Evolutionary conservation across 2,888 invertebrate species (phyloP).

Genomic region (Boloria euphrosyne): DNA sequence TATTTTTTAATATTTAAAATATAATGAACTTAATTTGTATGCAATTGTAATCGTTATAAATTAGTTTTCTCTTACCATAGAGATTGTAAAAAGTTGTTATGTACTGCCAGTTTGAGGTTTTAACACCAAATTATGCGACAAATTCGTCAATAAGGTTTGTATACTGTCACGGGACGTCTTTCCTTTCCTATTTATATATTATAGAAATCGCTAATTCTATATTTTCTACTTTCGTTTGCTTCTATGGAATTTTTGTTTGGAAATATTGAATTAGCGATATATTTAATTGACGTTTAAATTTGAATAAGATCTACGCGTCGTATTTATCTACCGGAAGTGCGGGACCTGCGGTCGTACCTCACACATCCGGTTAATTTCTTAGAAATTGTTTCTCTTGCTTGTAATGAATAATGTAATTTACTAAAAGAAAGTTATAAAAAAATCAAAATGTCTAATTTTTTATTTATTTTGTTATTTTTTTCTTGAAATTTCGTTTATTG

Average conservation of each 20-base stretch:
- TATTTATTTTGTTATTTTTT: slow-evolving; percentile 2
- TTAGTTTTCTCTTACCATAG: slow-evolving; percentile 50
- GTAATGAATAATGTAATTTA: slow-evolving; percentile 18
- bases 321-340: slow-evolving; percentile 23
- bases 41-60: slow-evolving; percentile 56
- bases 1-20: slow-evolving; percentile 55
- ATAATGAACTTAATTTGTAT: slow-evolving; percentile 50
- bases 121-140: slow-evolving; percentile 67
- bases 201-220: slow-evolving; percentile 30
- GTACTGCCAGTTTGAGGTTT: slow-evolving; percentile 77
- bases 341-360: neutral
- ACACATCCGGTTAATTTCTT: slow-evolving; percentile 21
- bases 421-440: slow-evolving; percentile 13
- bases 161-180: slow-evolving; percentile 53
- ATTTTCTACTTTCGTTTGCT: slow-evolving; percentile 26
- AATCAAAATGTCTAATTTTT: neutral
- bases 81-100: slow-evolving; percentile 61
- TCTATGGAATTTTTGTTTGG: slow-evolving; percentile 18
- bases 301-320: slow-evolving; percentile 29
- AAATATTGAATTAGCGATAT: slow-evolving; percentile 33
- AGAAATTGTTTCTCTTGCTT: slow-evolving; percentile 26
- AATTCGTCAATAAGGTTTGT: slow-evolving; percentile 53
- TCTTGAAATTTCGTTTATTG: neutral
- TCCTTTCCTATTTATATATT: slow-evolving; percentile 45
- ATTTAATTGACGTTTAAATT: slow-evolving; percentile 30